These are phyloP conservation scores for Isichthys henryi DNA, from an alignment of 2,113 vertebrate species.

Conservation along the genomic window DNA sequence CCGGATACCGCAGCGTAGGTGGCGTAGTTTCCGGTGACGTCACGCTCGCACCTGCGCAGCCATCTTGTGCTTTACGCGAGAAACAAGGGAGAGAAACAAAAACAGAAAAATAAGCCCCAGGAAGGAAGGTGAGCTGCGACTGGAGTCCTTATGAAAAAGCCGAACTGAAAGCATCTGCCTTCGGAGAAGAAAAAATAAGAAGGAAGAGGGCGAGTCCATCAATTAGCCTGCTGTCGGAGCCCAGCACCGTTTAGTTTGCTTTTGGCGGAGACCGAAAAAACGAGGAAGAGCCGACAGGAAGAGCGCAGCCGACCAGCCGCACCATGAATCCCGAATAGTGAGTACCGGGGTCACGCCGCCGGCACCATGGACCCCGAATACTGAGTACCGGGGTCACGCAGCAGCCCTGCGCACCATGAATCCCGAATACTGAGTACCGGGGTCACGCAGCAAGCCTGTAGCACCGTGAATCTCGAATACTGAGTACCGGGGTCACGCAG, in stretches of 20 bases:
- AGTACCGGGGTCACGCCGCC: conserved; percentile 39
- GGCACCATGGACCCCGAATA: conserved; percentile 66
- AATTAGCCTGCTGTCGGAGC: neutral
- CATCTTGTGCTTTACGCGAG: conserved; percentile 46
- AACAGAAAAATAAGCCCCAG: conserved; percentile 9
- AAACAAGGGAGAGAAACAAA: conserved; percentile 22
- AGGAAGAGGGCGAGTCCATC: neutral
- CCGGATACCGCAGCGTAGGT: neutral
- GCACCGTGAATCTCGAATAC: conserved; percentile 68
- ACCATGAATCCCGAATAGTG: conserved; percentile 71
- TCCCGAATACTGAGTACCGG: conserved; percentile 63
- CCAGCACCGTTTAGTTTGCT: neutral
- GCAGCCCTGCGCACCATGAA: conserved; percentile 53
- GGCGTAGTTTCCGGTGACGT: conserved; percentile 51
- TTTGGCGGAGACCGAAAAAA: conserved; percentile 38
- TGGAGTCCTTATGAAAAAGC: neutral
- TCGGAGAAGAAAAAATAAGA: neutral
- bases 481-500: conserved; percentile 38
- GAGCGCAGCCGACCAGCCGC: conserved; percentile 32
- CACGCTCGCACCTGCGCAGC: conserved; percentile 68
- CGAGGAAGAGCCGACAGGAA: conserved; percentile 11
- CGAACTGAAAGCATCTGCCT: neutral
- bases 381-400: conserved; percentile 44
- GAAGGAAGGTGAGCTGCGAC: neutral
- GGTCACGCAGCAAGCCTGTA: conserved; percentile 27